phyloP scores from a whole-genome alignment of 2,113 vertebrate species.

The Mixornis gularis region DNA sequence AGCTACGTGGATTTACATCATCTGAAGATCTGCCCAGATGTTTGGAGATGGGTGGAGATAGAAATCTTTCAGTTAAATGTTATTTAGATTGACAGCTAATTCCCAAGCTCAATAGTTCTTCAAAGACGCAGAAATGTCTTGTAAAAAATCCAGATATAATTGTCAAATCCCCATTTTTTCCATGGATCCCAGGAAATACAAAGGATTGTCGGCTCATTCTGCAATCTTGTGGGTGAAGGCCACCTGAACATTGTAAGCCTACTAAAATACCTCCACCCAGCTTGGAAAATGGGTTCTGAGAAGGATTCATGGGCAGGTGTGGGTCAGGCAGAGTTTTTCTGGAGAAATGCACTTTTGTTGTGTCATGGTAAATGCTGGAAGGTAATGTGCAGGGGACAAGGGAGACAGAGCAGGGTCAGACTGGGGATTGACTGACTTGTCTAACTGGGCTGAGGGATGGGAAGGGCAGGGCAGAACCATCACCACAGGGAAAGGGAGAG shows the following conservation, averaged over 20 bases:
- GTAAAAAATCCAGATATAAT: neutral
- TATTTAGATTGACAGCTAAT: neutral
- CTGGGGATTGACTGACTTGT: neutral
- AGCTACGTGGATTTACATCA: neutral
- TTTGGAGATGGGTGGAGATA: slow-evolving; percentile 1
- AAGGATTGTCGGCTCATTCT: neutral
- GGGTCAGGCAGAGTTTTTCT: neutral
- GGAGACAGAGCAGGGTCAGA: neutral
- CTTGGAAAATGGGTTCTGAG: neutral
- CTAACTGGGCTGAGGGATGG: neutral
- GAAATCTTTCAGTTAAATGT: neutral
- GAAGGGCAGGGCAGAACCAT: neutral
- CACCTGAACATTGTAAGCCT: neutral
- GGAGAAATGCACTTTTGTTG: neutral
- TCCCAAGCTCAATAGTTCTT: neutral
- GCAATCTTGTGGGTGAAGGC: neutral
- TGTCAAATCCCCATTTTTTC: neutral
- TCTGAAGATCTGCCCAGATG: slow-evolving; percentile 20
- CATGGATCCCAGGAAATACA: neutral
- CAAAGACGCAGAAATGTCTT: neutral
- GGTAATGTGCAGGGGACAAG: neutral
- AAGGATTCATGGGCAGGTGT: neutral
- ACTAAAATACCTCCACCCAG: neutral
- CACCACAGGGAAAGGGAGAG: neutral
- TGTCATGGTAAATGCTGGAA: neutral